Evolutionary conservation across 2,888 invertebrate genomes (phyloP).

Genomic region (Falcaria lacertinaria): DNA sequence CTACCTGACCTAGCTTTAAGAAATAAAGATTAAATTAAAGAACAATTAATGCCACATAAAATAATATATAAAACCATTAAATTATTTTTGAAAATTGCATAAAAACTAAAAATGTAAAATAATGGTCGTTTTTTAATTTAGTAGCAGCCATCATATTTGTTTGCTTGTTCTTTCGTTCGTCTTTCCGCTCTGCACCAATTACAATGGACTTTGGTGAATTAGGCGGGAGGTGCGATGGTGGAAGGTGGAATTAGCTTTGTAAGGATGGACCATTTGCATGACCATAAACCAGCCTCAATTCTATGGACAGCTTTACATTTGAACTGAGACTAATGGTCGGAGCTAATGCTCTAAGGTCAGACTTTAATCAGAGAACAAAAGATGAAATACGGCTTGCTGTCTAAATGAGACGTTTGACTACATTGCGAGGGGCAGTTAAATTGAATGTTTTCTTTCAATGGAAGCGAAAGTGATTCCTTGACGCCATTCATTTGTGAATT

Average conservation of each 20-base stretch:
- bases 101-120: too few relatives aligned
- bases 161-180: too few relatives aligned
- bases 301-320: neutral
- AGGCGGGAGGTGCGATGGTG: too few relatives aligned
- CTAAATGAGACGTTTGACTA: neutral
- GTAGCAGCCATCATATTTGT: too few relatives aligned
- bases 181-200: too few relatives aligned
- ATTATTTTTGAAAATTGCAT: too few relatives aligned
- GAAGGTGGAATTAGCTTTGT: neutral
- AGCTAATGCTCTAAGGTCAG: conserved; percentile 1
- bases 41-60: too few relatives aligned
- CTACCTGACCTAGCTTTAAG: too few relatives aligned
- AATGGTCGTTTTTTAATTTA: too few relatives aligned
- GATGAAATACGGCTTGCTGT: neutral
- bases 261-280: neutral
- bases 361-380: conserved; percentile 1
- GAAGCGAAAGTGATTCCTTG: neutral
- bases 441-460: neutral
- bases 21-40: too few relatives aligned
- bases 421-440: neutral
- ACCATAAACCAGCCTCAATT: neutral
- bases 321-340: neutral
- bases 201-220: too few relatives aligned
- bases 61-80: too few relatives aligned
- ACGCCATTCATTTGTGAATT: neutral